Conservation (phyloP, 2,113 vertebrate species). For the Cichladusa arquata region DNA sequence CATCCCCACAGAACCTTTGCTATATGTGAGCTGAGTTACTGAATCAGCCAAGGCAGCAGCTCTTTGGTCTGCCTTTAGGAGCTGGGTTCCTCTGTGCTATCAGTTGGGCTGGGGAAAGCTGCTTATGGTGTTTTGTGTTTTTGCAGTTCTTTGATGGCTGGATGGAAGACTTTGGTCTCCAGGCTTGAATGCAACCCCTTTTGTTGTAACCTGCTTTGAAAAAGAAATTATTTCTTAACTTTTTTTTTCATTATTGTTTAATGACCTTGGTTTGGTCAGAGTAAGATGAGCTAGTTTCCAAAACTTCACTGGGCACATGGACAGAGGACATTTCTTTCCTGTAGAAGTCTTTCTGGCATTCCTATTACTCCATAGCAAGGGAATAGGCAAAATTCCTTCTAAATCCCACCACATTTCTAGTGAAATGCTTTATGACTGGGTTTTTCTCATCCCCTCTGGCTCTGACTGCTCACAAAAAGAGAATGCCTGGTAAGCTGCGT, state of each 20-base stretch:
- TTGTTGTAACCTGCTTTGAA: not conserved
- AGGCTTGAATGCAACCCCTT: not conserved
- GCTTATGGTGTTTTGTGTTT: not conserved
- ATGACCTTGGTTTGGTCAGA: not conserved
- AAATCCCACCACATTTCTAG: conserved; percentile 19
- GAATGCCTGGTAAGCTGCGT: conserved; percentile 58
- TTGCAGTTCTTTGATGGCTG: not conserved
- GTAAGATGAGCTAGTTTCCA: not conserved
- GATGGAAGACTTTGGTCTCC: not conserved
- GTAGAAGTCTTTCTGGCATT: not conserved
- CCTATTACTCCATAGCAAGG: not conserved
- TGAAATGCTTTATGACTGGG: conserved; percentile 22
- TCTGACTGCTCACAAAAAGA: conserved; percentile 41
- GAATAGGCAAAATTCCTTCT: conserved; percentile 41
- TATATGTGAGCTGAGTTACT: not conserved
- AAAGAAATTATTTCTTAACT: not conserved
- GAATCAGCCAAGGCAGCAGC: not conserved
- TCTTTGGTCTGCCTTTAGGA: not conserved
- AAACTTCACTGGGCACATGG: not conserved
- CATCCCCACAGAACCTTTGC: not conserved
- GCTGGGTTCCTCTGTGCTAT: not conserved
- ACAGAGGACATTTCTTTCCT: not conserved
- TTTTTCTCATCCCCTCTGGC: conserved; percentile 54
- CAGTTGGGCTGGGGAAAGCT: not conserved
- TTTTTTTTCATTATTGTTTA: not conserved